phyloP scores from a whole-genome alignment of 2,797 vertebrate species.

The Urophycis tenuis region DNA sequence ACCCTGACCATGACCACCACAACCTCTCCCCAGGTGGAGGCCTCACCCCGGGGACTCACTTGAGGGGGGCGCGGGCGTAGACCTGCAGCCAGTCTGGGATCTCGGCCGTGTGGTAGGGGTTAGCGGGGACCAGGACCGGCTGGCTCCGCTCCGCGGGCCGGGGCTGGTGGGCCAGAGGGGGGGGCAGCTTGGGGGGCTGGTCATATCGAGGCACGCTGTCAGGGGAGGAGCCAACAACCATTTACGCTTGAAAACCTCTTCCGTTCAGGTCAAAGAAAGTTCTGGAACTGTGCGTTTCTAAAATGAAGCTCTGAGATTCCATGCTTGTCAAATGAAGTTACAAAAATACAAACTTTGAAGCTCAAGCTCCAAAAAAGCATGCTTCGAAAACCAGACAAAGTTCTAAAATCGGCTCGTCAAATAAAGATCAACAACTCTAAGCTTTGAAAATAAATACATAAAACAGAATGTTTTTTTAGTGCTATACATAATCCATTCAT shows the following conservation, averaged over 20 bases:
- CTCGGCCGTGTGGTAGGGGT: constrained; percentile 95
- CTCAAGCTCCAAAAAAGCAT: too few species aligned
- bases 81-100: constrained; percentile 99
- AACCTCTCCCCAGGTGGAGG: too few species aligned
- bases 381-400: not conserved
- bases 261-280: too few species aligned
- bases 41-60: constrained; percentile 84
- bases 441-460: not conserved
- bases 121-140: constrained; percentile 89
- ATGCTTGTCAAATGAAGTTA: too few species aligned
- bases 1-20: too few species aligned
- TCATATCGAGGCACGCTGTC: constrained; percentile 94
- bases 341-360: too few species aligned
- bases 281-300: too few species aligned
- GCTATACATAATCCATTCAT: not conserved
- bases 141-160: constrained; percentile 84
- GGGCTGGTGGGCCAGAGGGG: constrained; percentile 87
- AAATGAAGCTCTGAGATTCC: too few species aligned
- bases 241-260: too few species aligned
- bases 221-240: not conserved
- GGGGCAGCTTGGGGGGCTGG: constrained; percentile 83
- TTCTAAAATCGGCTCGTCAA: not conserved
- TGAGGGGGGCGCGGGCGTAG: constrained; percentile 92
- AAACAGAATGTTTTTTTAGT: not conserved
- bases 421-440: not conserved